phyloP scores from a whole-genome alignment of 1,140 invertebrate genomes.

The Littorina saxatilis region DNA sequence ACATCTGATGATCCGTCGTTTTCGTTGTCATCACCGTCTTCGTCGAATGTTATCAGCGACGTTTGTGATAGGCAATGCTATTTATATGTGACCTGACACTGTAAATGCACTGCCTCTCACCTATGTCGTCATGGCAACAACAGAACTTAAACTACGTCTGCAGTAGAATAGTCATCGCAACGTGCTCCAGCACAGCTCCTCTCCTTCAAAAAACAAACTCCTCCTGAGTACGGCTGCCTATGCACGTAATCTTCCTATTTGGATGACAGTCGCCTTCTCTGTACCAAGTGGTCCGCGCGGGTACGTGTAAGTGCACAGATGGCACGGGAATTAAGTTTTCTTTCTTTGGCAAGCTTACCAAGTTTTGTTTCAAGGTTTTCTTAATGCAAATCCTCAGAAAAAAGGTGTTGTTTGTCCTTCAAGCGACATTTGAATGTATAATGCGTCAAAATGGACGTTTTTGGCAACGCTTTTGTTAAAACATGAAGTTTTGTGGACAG shows the following conservation, averaged over 20 bases:
- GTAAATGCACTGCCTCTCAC: conserved; percentile 28
- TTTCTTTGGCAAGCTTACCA: too few relatives aligned
- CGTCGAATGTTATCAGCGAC: not conserved
- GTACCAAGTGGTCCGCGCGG: not conserved
- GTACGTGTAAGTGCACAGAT: not conserved
- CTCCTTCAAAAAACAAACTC: not conserved
- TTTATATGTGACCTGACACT: not conserved
- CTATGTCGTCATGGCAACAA: not conserved
- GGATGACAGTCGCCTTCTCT: too few relatives aligned
- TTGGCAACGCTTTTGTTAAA: too few relatives aligned
- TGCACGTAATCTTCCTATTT: too few relatives aligned
- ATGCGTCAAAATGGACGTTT: too few relatives aligned
- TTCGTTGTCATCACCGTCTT: not conserved
- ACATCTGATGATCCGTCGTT: not conserved
- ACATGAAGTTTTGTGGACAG: too few relatives aligned
- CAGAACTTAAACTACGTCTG: not conserved
- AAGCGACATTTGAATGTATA: too few relatives aligned
- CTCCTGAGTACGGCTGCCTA: not conserved
- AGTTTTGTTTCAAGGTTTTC: too few relatives aligned
- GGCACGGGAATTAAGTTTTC: too few relatives aligned
- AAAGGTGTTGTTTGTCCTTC: too few relatives aligned
- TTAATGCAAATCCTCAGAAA: too few relatives aligned
- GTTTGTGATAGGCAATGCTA: conserved; percentile 23
- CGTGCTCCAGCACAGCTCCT: not conserved
- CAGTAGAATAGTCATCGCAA: not conserved